Evolutionary conservation across 2,113 vertebrate genomes (phyloP).

Genomic region (Tupaia tana): DNA sequence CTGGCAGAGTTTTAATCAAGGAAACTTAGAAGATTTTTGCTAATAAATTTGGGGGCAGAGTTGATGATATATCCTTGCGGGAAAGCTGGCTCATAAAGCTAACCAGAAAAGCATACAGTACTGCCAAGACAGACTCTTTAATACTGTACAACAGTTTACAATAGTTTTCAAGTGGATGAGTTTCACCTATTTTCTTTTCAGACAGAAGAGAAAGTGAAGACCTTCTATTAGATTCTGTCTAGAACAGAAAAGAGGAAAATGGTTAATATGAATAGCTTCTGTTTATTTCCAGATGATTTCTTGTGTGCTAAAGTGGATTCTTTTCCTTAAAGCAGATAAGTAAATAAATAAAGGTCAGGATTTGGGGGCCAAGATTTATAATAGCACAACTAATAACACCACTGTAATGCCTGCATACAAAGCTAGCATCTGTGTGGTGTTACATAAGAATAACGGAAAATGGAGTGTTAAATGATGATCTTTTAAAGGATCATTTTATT

Average conservation of each 20-base stretch:
- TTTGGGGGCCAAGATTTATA: neutral
- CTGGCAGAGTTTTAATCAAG: neutral
- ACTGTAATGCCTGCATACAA: neutral
- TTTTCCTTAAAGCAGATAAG: neutral
- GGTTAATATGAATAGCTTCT: neutral
- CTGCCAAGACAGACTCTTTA: neutral
- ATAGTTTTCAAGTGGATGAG: neutral
- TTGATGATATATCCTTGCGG: neutral
- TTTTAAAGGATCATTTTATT: neutral
- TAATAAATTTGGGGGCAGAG: neutral
- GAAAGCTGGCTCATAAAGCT: neutral
- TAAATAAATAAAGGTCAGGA: slow-evolving; percentile 20
- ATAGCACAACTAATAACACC: neutral
- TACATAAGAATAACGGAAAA: slow-evolving; percentile 36
- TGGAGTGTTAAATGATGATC: neutral
- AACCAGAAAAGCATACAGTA: neutral
- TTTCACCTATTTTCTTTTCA: neutral
- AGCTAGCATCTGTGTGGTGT: neutral
- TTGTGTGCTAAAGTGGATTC: neutral
- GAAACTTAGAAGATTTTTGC: neutral
- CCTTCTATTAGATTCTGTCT: neutral
- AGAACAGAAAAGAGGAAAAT: neutral
- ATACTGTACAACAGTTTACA: neutral
- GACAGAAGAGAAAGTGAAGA: neutral
- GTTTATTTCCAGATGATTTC: neutral